Evolutionary conservation across 2,888 invertebrate genomes (phyloP), one percentile per base, ranked within the genome.

Genomic region (Vesta saturnalis): DNA sequence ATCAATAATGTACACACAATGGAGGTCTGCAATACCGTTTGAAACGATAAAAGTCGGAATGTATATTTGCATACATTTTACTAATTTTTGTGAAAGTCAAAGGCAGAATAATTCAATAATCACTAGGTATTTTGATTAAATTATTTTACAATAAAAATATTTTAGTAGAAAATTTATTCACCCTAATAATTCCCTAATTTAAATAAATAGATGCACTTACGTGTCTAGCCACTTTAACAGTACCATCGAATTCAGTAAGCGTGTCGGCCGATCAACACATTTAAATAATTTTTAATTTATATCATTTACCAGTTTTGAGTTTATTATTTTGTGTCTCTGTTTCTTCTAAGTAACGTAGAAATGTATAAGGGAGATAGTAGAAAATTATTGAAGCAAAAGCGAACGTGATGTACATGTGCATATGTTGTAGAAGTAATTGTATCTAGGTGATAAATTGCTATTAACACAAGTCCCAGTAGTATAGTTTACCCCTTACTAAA

Each of bases 221-320:
- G 67, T 68, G 72, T 70, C 72, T 70, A 73, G 74, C 74, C 74
- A 73, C 74, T 72, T 71, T 72, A 76, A 73, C 72, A 72, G 74
- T 75, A 74, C 69, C 72, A 69, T 75, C 74, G 57, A 47, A 69
- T 69, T 64, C 72, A 72, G 73, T 72, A 70, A 76, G 74, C 79
- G 77, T 79, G 74, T 76, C 77, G 77, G 74, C 69, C 77, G 76
- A 78, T 80, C 80, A 79, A 78, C 78, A 79, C 79, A 79, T 80
- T 79, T 77, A 76, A 80, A 79, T 79, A 77, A 78, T 78, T 78
- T 78, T 78, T 77, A 78, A 77, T 78, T 76, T 77, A 75, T 76
- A 72, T 46, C n/a, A n/a, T n/a, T n/a, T n/a, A n/a, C n/a, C n/a
- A n/a, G n/a, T n/a, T n/a, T n/a, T n/a, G n/a, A n/a, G n/a, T n/a